Percentiles rank a stretch among this genome's conserved stretches.
Evolutionary conservation across 2,888 invertebrate genomes (phyloP).

Genomic region (Sinopyrophorus schimmeli): DNA sequence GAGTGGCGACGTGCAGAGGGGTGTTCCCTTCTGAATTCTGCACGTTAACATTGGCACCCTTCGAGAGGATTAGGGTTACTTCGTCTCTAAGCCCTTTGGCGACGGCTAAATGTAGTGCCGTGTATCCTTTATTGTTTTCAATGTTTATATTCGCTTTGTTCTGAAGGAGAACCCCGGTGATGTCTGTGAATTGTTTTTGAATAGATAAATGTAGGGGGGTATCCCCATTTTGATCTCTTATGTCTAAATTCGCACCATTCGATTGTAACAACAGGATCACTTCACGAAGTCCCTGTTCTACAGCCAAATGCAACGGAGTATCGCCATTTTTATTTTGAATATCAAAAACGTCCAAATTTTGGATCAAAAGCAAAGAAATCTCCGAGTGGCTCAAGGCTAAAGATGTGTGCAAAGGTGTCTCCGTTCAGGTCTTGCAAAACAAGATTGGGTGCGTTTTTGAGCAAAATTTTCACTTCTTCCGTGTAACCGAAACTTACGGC

Average conservation of each 20-base stretch:
- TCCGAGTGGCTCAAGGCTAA: too few relatives aligned
- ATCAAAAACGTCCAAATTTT: too few relatives aligned
- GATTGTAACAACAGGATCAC: not conserved
- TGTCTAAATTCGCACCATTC: not conserved
- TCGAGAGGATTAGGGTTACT: not conserved
- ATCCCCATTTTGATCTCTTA: not conserved
- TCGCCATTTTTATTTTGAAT: too few relatives aligned
- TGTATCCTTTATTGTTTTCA: not conserved
- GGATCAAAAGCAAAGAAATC: too few relatives aligned
- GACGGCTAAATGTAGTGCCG: not conserved
- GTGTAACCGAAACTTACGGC: not conserved
- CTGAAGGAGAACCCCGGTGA: not conserved
- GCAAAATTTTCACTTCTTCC: too few relatives aligned
- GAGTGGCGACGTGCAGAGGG: too few relatives aligned
- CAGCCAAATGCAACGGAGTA: not conserved
- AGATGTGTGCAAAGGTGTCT: too few relatives aligned
- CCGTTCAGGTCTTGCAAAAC: too few relatives aligned
- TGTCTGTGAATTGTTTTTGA: not conserved
- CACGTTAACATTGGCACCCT: not conserved
- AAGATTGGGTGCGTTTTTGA: too few relatives aligned
- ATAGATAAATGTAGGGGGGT: not conserved
- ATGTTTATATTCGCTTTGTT: not conserved
- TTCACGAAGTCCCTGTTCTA: not conserved
- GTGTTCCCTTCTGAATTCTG: too few relatives aligned
- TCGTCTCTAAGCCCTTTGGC: not conserved